Base-by-base conservation (phyloP, 2,113 vertebrate species). In the Cyanistes caeruleus region DNA sequence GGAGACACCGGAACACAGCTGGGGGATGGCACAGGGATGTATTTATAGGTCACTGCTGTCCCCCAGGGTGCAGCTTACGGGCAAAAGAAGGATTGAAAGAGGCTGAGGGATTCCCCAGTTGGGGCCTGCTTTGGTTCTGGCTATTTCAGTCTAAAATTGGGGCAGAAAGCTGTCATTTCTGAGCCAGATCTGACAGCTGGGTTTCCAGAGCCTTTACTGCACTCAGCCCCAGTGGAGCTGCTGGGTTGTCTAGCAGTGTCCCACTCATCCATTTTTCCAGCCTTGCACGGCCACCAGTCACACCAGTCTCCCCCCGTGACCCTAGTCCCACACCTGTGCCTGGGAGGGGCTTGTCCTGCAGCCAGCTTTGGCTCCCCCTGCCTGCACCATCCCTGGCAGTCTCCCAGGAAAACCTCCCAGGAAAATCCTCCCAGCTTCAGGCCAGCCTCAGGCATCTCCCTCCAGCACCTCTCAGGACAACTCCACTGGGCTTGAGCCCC, bases 1-100 rank as follows among this genome's bases (percentile, higher is more conserved):
- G 13, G 59, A 90, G 24, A 44, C 0, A 0, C 19, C 0, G 0
- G 35, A 85, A 49, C 0, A 0, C 1, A 5, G n/a, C 67, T 25
- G 13, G 5, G 1, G 35, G 4, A 53, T 6, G 6, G 11, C 1
- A 0, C 67, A 31, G 49, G 55, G 73, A 52, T 2, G 1, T 58
- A 77, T 65, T 74, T 84, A 52, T 59, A 89, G 87, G 84, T 74
- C 70, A 15, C 56, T 41, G 28, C 25, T 63, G 44, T 63, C 74
- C 75, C 84, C 35, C 0, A 0, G 68, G 13, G 1, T 39, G 62
- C 22, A 4, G 69, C 49, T 90, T 72, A 60, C 0, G 0, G 70
- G 84, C 84, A 85, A 23, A 77, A 70, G 74, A 79, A 82, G 0
- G 2, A 53, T 35, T 76, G 31, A 90, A 87, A 79, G 9, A 72